These are phyloP conservation scores for Drosophila funebris DNA, from an alignment of 1,140 invertebrate genomes.

Conservation along the genomic window DNA sequence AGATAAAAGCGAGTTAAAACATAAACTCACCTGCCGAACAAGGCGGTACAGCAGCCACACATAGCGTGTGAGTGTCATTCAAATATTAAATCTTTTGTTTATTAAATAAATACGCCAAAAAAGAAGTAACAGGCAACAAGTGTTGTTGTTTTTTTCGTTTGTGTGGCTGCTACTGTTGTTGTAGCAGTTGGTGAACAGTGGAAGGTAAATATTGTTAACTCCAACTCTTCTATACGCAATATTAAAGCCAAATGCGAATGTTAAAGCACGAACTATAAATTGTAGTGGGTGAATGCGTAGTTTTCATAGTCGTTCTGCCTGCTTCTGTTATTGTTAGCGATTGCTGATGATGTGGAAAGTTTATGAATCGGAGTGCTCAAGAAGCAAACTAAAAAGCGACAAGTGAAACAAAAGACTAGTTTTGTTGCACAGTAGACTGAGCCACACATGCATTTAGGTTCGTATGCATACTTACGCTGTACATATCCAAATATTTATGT, in stretches of 20 bases:
- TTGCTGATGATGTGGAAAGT: slow-evolving; percentile 41
- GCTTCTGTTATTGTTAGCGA: background rate
- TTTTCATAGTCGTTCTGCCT: background rate
- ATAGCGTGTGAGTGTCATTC: slow-evolving; percentile 40
- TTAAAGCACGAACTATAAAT: slow-evolving; percentile 10
- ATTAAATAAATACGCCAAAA: slow-evolving; percentile 35
- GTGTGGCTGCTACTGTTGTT: slow-evolving; percentile 12
- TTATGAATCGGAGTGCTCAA: slow-evolving; percentile 27
- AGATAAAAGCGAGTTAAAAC: slow-evolving; percentile 38
- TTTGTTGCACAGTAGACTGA: background rate
- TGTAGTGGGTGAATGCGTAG: slow-evolving; percentile 28
- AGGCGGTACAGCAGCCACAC: slow-evolving; percentile 4
- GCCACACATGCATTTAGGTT: background rate
- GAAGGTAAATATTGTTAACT: slow-evolving; percentile 49
- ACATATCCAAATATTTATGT: slow-evolving; percentile 19
- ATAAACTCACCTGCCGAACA: slow-evolving; percentile 16
- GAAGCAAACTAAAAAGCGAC: background rate
- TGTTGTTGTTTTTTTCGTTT: slow-evolving; percentile 16
- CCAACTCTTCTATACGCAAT: slow-evolving; percentile 2
- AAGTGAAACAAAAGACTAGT: slow-evolving; percentile 27
- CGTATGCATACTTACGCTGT: background rate
- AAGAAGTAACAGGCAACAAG: slow-evolving; percentile 38
- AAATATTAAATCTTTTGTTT: slow-evolving; percentile 50
- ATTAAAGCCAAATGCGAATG: slow-evolving; percentile 27
- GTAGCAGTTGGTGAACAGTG: slow-evolving; percentile 26